These are phyloP conservation scores for Hydraecia micacea DNA, from an alignment of 2,888 invertebrate genomes.

Conservation along the genomic window DNA sequence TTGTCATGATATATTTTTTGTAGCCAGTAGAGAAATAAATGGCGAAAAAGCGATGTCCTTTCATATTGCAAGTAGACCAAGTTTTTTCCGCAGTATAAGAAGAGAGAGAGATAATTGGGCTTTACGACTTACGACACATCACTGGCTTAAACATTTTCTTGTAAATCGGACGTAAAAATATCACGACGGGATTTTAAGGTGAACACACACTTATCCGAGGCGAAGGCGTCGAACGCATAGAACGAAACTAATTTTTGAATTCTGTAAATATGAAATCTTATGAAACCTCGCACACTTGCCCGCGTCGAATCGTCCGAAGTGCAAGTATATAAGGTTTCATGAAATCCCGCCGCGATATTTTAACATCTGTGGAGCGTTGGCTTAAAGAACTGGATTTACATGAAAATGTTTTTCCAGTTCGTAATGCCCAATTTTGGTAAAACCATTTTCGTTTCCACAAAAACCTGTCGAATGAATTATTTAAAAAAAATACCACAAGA, in stretches of 20 bases:
- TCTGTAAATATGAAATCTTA: too few species aligned
- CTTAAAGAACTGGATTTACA: background rate
- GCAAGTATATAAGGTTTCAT: too few species aligned
- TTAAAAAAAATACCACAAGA: background rate
- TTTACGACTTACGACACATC: too few species aligned
- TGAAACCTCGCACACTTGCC: too few species aligned
- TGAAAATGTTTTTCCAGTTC: background rate
- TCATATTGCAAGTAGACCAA: background rate
- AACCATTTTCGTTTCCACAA: background rate
- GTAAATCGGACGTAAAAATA: background rate
- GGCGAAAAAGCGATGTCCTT: background rate
- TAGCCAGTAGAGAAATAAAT: background rate
- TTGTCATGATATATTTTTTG: too few species aligned
- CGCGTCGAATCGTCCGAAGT: too few species aligned
- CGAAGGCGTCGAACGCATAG: too few species aligned
- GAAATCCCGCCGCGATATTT: background rate
- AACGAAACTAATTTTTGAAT: too few species aligned
- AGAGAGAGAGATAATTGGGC: too few species aligned
- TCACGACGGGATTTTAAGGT: background rate
- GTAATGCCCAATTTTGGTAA: background rate
- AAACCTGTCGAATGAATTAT: background rate
- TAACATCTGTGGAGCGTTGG: background rate
- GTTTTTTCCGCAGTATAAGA: too few species aligned
- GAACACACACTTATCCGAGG: too few species aligned
- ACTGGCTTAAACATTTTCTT: background rate